Conservation (phyloP, 2,888 invertebrate genomes). For the Campopleginae sp. region DNA sequence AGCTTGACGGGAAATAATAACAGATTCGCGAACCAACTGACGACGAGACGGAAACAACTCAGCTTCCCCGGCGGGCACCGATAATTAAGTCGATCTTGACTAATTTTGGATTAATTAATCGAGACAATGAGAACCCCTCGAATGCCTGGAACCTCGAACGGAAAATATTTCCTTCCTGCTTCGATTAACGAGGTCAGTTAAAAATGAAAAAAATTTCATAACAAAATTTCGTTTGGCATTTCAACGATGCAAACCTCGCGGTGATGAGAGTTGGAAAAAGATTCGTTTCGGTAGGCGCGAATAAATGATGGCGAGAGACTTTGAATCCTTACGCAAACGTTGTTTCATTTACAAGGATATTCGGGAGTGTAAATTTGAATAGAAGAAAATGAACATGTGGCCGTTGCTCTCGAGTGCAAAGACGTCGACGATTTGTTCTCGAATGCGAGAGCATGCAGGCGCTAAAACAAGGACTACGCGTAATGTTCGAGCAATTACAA, state of each 20-base stretch:
- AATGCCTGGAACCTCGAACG: background rate
- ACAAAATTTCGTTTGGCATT: too few relatives aligned
- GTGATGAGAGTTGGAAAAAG: background rate
- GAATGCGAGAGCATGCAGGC: background rate
- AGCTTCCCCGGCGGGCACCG: background rate
- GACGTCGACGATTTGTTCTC: slow-evolving; percentile 13
- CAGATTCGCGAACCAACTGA: background rate
- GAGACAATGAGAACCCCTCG: background rate
- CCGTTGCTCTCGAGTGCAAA: background rate
- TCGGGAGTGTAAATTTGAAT: slow-evolving; percentile 33
- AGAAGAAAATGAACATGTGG: slow-evolving; percentile 21
- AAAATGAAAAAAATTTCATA: too few relatives aligned
- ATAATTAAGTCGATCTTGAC: background rate
- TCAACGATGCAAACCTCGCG: too few relatives aligned
- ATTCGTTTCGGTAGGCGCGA: background rate
- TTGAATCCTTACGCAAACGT: slow-evolving; percentile 32
- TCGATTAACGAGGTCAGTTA: background rate
- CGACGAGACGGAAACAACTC: background rate
- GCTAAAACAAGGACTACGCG: background rate
- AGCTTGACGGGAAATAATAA: background rate
- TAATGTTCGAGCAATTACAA: slow-evolving; percentile 50
- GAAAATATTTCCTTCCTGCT: background rate
- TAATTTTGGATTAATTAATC: background rate
- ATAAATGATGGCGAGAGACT: background rate
- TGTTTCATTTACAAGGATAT: slow-evolving; percentile 62